Evolutionary conservation across 2,888 invertebrate genomes (phyloP), one percentile per base, ranked within the genome.

Genomic region (Apotomis turbidana): DNA sequence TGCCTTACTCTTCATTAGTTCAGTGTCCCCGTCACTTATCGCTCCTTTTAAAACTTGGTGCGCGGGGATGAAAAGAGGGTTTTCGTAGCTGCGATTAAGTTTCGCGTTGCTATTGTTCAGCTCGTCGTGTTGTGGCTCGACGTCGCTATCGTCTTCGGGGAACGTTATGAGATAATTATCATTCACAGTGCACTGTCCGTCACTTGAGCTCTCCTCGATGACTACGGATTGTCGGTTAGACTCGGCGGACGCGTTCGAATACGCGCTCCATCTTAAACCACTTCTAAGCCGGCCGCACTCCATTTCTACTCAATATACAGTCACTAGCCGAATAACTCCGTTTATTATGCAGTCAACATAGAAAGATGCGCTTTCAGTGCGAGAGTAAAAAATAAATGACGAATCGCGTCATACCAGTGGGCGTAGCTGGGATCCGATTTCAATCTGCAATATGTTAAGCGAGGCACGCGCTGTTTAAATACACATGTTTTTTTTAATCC

Each of bases 1-100:
- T 83, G 83, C 83, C 79, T 87, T 85, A 81, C 85, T 87, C 86
- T 88, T 89, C 87, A 89, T 88, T 89, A 88, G 84, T 85, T 87
- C 85, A 82, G 83, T 83, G 80, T 86, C 83, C 77, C 79, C 82
- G 78, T 86, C 86, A 83, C 83, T 88, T 86, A 88, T 87, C 85
- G 84, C 85, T 73, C 83, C 85, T 83, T 87, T 87, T 79, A 87
- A 85, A 88, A 89, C 87, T 89, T 89, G 83, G 74, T 79, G 80
- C 58, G 84, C 79, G 61, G 91, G 85, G 75, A 90, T 85, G 83
- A 88, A 88, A 80, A 89, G 87, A 76, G 91, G 90, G 77, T 90
- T 90, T 77, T 89, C 87, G 82, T 86, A 88, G 81, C 78, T 85
- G 75, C 85, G 85, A 83, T 88, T 87, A 83, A 83, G 76, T 81